Evolutionary conservation across 1,140 invertebrate species (phyloP), one percentile per base, ranked within the genome.

Genomic region (Dinothrombium tinctorium): DNA sequence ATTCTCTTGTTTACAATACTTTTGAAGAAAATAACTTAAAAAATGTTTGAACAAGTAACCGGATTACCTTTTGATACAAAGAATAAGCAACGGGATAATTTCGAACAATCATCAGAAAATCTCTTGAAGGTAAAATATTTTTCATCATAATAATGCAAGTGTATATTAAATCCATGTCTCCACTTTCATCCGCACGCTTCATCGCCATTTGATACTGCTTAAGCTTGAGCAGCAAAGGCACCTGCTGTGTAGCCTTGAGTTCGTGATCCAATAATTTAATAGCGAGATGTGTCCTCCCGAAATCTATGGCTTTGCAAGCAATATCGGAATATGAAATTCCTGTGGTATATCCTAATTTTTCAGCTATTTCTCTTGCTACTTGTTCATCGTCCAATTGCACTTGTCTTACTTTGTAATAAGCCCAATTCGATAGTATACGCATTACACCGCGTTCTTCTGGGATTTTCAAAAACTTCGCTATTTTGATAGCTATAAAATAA

Each of bases 351-450:
- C 80, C 75, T 12, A 94, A 65, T 59, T 92, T 92, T 45, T 77
- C 71, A 2, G 76, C 74, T 33, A 94, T 92, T 56, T 83, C 81
- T 32, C 71, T 66, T 0, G 84, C 84, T 40, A 89, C 71, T 51
- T 74, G 71, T 53, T 78, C 74, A 54, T 83, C 80, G 56, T 86
- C 78, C 41, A 78, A 55, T 51, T 76, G 68, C 2, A 72, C 73
- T 56, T 84, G 77, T 48, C 73, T 72, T 3, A 87, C 83, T 66
- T 94, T 94, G 53, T 89, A 89, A 54, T 78, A 86, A 7, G 87
- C 89, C 89, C 89, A 96, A 53, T 92, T 82, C n/a, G 80, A 76
- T 33, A 95, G 61, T 49, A 95, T 90, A 51, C 81, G 65, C 38
- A 76, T 84, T 47, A 71, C 72, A 6, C 81, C 82, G 52, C 89